phyloP scores from a whole-genome alignment of 2,113 vertebrate genomes.

The Balaenoptera acutorostrata region DNA sequence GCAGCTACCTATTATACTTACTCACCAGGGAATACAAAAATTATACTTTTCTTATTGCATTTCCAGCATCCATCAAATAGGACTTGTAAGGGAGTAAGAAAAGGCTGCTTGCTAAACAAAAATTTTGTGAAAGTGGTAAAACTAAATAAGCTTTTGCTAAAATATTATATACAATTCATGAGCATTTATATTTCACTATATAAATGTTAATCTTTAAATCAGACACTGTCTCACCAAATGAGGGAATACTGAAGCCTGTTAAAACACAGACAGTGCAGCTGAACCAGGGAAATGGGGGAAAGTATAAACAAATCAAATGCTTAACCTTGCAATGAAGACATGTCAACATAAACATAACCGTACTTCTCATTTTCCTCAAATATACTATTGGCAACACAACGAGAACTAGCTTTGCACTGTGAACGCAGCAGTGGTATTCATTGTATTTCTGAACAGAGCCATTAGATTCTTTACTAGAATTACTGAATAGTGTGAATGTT shows the following conservation, averaged over 20 bases:
- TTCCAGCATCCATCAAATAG: not conserved
- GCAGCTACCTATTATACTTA: not conserved
- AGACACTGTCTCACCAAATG: constrained; percentile 48
- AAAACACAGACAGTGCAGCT: constrained; percentile 50
- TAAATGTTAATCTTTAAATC: constrained; percentile 69
- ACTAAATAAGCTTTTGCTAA: constrained; percentile 57
- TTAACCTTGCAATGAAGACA: constrained; percentile 51
- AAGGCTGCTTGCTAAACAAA: constrained; percentile 1
- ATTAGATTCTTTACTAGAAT: not conserved
- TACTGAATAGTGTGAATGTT: not conserved
- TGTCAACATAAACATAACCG: constrained; percentile 63
- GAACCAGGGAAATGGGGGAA: constrained; percentile 38
- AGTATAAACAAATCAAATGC: constrained; percentile 66
- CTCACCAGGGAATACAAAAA: not conserved
- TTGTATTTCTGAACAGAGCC: not conserved
- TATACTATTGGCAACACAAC: not conserved
- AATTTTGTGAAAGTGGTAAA: constrained; percentile 36
- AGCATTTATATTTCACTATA: constrained; percentile 66
- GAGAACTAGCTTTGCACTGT: not conserved
- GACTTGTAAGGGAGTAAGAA: not conserved
- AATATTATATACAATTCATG: constrained; percentile 66
- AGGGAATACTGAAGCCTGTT: constrained; percentile 55
- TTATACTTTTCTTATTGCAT: not conserved
- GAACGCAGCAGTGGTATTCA: not conserved
- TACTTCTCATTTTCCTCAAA: constrained; percentile 6